These are phyloP conservation scores for Micromys minutus DNA, from an alignment of 2,113 vertebrate genomes.

Conservation along the genomic window DNA sequence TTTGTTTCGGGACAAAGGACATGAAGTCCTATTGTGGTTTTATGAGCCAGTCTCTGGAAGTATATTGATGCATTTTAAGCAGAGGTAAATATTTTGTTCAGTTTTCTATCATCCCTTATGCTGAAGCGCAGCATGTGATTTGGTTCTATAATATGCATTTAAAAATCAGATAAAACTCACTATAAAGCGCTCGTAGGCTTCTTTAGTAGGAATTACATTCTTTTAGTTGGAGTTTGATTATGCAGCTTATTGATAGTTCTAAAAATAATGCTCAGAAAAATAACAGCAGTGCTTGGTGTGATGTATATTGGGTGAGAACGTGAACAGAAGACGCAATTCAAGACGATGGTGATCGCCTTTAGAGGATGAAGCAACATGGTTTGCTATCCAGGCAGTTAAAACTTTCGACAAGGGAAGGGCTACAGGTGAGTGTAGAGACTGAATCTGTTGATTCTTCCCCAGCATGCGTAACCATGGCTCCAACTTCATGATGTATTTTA, in stretches of 20 bases:
- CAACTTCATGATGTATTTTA: neutral
- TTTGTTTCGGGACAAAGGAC: slow-evolving; percentile 62
- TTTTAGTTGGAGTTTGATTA: slow-evolving; percentile 24
- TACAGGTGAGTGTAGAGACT: neutral
- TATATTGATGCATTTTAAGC: neutral
- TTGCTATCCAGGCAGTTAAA: neutral
- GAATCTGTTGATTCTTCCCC: neutral
- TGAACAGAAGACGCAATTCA: neutral
- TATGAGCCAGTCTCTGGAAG: slow-evolving; percentile 76
- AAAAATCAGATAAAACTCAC: neutral
- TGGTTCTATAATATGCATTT: neutral
- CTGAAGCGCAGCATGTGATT: no score
- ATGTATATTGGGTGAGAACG: neutral
- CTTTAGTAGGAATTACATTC: neutral
- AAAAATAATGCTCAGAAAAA: neutral
- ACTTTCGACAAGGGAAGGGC: neutral
- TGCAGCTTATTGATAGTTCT: neutral
- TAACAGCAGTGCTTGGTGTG: neutral
- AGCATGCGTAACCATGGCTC: neutral
- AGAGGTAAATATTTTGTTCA: neutral
- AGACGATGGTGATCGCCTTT: neutral
- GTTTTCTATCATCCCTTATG: neutral
- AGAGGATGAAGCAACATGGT: neutral
- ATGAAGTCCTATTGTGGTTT: slow-evolving; percentile 88
- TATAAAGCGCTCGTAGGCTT: neutral